Evolutionary conservation across 1,140 invertebrate genomes (phyloP).

Genomic region (Zaprionus tsacasi): DNA sequence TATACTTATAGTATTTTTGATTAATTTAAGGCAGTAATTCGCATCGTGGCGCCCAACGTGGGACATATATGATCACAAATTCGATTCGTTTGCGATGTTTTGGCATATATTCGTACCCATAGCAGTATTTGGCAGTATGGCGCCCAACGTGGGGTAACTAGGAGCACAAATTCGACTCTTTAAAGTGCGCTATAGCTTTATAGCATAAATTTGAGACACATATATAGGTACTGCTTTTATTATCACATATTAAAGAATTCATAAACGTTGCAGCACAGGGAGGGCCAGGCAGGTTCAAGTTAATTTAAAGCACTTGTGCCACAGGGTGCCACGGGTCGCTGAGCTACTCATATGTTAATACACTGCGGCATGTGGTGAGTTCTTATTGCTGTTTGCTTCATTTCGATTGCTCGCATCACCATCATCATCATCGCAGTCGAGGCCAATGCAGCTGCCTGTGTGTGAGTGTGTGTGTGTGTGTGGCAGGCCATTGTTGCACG

Average conservation of each 20-base stretch:
- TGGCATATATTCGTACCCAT: too few species aligned
- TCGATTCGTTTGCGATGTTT: too few species aligned
- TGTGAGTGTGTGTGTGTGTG: too few species aligned
- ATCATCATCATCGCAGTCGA: background rate
- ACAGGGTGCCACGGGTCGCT: background rate
- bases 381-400: constrained; percentile 14
- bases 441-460: background rate
- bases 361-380: background rate
- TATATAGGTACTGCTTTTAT: too few species aligned
- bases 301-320: background rate
- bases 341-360: constrained; percentile 1
- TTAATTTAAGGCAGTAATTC: background rate
- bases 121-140: too few species aligned
- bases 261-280: too few species aligned
- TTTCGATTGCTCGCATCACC: constrained; percentile 3
- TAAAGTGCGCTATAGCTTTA: too few species aligned
- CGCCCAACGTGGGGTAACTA: too few species aligned
- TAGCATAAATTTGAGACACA: too few species aligned
- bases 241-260: too few species aligned
- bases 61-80: too few species aligned
- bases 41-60: constrained; percentile 16
- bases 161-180: too few species aligned
- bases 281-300: background rate
- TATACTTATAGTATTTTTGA: background rate
- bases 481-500: constrained; percentile 13